phyloP scores from a whole-genome alignment of 2,797 vertebrate species.

The Enoplosus armatus region DNA sequence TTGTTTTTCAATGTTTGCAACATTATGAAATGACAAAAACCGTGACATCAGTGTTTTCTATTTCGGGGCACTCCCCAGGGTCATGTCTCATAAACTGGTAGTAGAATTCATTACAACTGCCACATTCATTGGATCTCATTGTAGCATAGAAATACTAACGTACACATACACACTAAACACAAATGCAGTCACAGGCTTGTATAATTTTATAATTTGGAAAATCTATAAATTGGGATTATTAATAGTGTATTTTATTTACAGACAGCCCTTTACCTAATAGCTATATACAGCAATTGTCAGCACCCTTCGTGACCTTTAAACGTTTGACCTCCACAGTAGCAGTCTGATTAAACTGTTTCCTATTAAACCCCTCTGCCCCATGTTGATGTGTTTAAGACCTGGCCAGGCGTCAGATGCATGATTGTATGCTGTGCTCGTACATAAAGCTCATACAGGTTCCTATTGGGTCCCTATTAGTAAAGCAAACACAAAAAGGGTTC shows the following conservation, averaged over 20 bases:
- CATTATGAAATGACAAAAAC: conserved; percentile 51
- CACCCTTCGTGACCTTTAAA: background rate
- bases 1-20: conserved; percentile 40
- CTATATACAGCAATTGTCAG: background rate
- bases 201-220: background rate
- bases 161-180: fast-evolving
- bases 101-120: conserved; percentile 29
- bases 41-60: conserved; percentile 48
- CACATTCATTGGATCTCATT: conserved; percentile 10
- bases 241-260: background rate
- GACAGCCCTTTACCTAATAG: background rate
- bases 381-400: background rate
- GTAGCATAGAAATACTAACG: background rate
- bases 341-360: background rate
- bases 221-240: background rate
- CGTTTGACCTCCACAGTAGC: background rate
- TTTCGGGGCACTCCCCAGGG: conserved; percentile 37
- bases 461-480: background rate
- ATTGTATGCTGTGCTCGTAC: background rate
- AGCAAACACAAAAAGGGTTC: background rate
- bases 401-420: background rate
- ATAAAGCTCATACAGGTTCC: background rate
- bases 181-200: background rate
- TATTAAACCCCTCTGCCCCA: background rate
- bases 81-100: conserved; percentile 26